phyloP scores from a whole-genome alignment of 1,140 invertebrate species.

The Lepidurus packardi region DNA sequence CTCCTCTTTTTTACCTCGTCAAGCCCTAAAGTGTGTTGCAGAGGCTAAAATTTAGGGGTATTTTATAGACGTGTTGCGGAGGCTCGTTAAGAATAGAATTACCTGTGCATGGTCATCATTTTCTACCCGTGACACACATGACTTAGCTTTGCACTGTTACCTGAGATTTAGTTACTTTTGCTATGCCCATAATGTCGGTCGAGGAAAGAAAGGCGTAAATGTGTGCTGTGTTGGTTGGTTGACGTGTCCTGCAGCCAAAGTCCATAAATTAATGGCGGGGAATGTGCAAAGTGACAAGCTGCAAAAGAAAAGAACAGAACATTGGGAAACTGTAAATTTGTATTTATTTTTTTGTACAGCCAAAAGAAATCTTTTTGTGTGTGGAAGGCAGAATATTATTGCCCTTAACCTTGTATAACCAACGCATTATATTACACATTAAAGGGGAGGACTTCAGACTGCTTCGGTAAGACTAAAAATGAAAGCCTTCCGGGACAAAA shows the following conservation, averaged over 20 bases:
- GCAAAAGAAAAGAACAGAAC: not conserved
- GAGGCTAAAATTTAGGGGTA: not conserved
- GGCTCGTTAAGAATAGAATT: not conserved
- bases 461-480: not conserved
- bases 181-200: not conserved
- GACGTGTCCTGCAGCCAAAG: not conserved
- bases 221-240: not conserved
- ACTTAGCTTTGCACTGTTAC: not conserved
- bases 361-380: not conserved
- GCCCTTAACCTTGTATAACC: not conserved
- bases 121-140: not conserved
- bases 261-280: conserved; percentile 10
- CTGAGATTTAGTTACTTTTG: not conserved
- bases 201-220: not conserved
- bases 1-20: too few relatives aligned
- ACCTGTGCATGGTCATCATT: not conserved
- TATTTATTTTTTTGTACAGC: not conserved
- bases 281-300: not conserved
- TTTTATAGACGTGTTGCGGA: not conserved
- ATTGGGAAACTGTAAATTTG: too few relatives aligned
- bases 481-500: not conserved
- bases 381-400: not conserved
- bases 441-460: not conserved
- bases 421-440: not conserved
- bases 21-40: too few relatives aligned